Evolutionary conservation across 2,888 invertebrate genomes (phyloP).

Genomic region (Malthinus flaveolus): DNA sequence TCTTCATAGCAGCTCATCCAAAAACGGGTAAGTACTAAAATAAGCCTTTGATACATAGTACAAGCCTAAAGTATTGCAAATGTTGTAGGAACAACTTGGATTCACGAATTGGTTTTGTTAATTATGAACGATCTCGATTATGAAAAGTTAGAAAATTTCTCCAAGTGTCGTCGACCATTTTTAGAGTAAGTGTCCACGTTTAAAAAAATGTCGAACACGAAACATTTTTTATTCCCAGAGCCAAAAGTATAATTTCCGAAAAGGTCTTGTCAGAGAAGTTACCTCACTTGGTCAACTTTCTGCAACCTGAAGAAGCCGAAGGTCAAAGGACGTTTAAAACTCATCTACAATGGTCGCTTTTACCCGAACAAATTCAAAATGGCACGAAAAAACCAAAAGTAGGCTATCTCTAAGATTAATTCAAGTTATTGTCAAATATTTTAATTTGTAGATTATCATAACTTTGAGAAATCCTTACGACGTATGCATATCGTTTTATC

Average conservation of each 20-base stretch:
- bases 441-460: not conserved
- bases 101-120: slow-evolving; percentile 75
- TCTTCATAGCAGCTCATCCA: not conserved
- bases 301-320: too few relatives aligned
- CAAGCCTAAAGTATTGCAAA: too few relatives aligned
- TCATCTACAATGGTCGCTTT: slow-evolving; percentile 69
- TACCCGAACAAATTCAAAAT: slow-evolving; percentile 60
- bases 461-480: not conserved
- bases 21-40: too few relatives aligned
- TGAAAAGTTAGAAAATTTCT: slow-evolving; percentile 59
- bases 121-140: slow-evolving; percentile 71
- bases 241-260: too few relatives aligned
- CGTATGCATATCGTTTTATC: not conserved
- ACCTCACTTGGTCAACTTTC: too few relatives aligned
- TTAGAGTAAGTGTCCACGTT: slow-evolving; percentile 60
- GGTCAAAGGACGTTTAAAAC: too few relatives aligned
- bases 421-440: not conserved
- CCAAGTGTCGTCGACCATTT: slow-evolving; percentile 70
- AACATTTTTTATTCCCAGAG: not conserved
- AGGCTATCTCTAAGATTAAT: not conserved
- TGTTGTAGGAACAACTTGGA: slow-evolving; percentile 65
- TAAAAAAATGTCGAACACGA: not conserved
- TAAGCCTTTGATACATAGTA: not conserved
- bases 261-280: too few relatives aligned
- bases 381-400: not conserved